Evolutionary conservation across 2,797 vertebrate genomes (phyloP).

Genomic region (Malacoraja senta): DNA sequence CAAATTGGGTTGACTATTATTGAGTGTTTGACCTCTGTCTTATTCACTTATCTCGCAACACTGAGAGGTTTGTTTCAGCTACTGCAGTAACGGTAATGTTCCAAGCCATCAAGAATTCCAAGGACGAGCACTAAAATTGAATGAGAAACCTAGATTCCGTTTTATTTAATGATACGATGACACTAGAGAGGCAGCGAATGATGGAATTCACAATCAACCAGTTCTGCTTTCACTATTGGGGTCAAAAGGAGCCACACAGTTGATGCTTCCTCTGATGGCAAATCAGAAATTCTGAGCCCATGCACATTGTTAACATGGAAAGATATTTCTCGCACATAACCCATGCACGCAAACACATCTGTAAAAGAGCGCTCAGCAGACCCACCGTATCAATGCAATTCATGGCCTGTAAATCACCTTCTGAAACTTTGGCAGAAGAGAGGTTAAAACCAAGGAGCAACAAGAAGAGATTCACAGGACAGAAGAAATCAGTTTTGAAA

Average conservation of each 20-base stretch:
- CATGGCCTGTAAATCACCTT: not conserved
- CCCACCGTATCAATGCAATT: not conserved
- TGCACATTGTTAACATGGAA: not conserved
- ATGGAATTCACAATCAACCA: not conserved
- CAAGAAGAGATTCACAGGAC: not conserved
- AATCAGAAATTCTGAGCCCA: not conserved
- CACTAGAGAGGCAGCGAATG: not conserved
- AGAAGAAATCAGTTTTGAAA: not conserved
- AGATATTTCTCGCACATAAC: no score
- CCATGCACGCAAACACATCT: no score
- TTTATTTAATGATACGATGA: not conserved
- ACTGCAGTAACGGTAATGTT: not conserved
- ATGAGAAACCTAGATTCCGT: not conserved
- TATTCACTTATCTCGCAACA: constrained; percentile 20
- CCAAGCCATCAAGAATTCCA: not conserved
- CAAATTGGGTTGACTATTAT: constrained; percentile 11
- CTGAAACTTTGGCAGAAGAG: not conserved
- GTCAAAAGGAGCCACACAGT: not conserved
- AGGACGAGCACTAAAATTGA: not conserved
- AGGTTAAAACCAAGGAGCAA: not conserved
- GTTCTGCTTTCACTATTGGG: not conserved
- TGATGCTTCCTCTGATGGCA: not conserved
- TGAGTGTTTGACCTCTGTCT: constrained; percentile 29
- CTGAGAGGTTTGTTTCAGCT: constrained; percentile 5
- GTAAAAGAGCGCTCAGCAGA: not conserved